Evolutionary conservation across 2,797 vertebrate genomes (phyloP).

Genomic region (Etheostoma perlongum): DNA sequence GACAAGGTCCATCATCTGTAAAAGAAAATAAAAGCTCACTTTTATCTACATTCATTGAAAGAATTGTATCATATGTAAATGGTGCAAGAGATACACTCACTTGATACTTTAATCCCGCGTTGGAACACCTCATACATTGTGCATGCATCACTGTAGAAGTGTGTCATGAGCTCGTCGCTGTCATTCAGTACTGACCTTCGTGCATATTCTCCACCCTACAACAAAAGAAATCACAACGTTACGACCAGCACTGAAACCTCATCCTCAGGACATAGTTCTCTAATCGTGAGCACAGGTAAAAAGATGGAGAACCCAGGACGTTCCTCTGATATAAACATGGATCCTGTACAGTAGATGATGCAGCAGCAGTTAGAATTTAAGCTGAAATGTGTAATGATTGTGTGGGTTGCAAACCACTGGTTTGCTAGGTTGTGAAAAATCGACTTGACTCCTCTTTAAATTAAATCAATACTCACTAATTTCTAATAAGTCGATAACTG

Average conservation of each 20-base stretch:
- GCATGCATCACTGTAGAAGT: constrained; percentile 89
- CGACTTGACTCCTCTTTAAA: background rate
- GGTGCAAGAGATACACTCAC: constrained; percentile 82
- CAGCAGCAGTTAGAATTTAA: background rate
- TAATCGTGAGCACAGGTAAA: background rate
- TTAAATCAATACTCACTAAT: background rate
- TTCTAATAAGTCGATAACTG: background rate
- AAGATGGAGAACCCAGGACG: too few relatives aligned
- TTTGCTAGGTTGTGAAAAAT: background rate
- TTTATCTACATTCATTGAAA: background rate
- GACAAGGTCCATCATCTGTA: constrained; percentile 94
- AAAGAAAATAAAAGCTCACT: constrained; percentile 1
- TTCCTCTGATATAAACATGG: constrained; percentile 4
- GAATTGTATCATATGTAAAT: background rate
- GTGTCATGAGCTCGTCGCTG: constrained; percentile 74
- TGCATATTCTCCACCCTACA: constrained; percentile 85
- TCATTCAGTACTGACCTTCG: constrained; percentile 87
- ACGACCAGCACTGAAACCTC: background rate
- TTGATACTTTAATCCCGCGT: constrained; percentile 90
- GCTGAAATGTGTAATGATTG: background rate
- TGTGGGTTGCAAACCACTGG: background rate
- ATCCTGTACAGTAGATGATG: background rate
- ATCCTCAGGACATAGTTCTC: background rate
- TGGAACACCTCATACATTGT: constrained; percentile 91
- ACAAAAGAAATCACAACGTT: background rate